Percentiles rank a stretch among this genome's conserved stretches.
These are phyloP conservation scores for Mylabris phalerata DNA, from an alignment of 1,140 invertebrate genomes.

Conservation along the genomic window DNA sequence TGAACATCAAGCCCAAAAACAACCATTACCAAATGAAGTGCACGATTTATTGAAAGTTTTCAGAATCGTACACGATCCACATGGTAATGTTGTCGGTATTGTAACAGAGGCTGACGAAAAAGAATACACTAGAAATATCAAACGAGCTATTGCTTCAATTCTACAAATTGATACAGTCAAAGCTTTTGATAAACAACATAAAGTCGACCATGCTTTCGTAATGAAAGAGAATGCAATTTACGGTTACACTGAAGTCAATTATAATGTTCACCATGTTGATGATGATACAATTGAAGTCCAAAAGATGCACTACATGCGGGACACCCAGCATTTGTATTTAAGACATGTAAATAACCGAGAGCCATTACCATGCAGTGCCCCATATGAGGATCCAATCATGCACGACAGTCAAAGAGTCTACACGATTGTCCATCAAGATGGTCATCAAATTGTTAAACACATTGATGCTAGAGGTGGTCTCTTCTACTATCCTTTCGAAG, in stretches of 20 bases:
- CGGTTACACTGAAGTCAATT: constrained; percentile 17
- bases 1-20: constrained; percentile 9
- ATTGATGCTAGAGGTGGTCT: constrained; percentile 29
- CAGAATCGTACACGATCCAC: constrained; percentile 33
- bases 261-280: constrained; percentile 19
- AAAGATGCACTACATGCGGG: constrained; percentile 23
- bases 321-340: constrained; percentile 15
- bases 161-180: constrained; percentile 35
- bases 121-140: constrained; percentile 40
- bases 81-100: constrained; percentile 27
- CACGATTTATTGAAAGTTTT: constrained; percentile 35
- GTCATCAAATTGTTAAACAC: constrained; percentile 14
- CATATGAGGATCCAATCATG: constrained; percentile 18
- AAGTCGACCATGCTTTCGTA: constrained; percentile 16
- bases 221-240: constrained; percentile 23
- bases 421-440: constrained; percentile 19
- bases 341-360: constrained; percentile 8
- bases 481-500: constrained; percentile 41
- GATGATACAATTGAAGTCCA: constrained; percentile 18
- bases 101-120: constrained; percentile 23
- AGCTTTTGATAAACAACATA: background rate
- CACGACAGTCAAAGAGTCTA: constrained; percentile 20
- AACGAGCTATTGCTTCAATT: constrained; percentile 39
- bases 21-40: constrained; percentile 23
- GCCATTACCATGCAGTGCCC: constrained; percentile 11